Evolutionary conservation across 2,888 invertebrate genomes (phyloP).

Genomic region (Tineola bisselliella): DNA sequence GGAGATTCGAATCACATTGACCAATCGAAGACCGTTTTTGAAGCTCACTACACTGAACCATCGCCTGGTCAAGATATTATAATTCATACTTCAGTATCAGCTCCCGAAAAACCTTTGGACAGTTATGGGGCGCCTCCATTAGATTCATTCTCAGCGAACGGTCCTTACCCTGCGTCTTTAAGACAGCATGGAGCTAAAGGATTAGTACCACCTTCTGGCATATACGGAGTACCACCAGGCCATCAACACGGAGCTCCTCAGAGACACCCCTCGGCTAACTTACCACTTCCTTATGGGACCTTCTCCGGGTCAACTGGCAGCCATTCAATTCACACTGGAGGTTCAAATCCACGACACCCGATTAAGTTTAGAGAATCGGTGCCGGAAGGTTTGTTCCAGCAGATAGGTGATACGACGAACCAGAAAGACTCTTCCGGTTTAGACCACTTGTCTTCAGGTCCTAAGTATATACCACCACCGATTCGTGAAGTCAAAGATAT

Average conservation of each 20-base stretch:
- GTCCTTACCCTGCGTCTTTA: conserved; percentile 39
- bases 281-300: conserved; percentile 53
- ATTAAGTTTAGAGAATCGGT: conserved; percentile 80
- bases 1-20: conserved; percentile 59
- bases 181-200: conserved; percentile 61
- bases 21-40: conserved; percentile 58
- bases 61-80: conserved; percentile 29
- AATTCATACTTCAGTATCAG: conserved; percentile 25
- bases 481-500: conserved; percentile 66
- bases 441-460: conserved; percentile 58
- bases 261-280: conserved; percentile 31
- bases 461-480: conserved; percentile 73
- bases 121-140: conserved; percentile 50
- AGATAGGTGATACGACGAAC: conserved; percentile 71
- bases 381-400: conserved; percentile 74
- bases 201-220: conserved; percentile 68
- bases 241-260: conserved; percentile 49
- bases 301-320: conserved; percentile 45
- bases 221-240: conserved; percentile 70
- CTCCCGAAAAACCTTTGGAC: conserved; percentile 30
- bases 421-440: conserved; percentile 70
- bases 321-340: conserved; percentile 34
- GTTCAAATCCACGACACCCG: conserved; percentile 66
- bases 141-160: conserved; percentile 49
- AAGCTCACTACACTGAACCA: conserved; percentile 59